Percentiles rank a stretch among this genome's conserved stretches.
These are phyloP conservation scores for Pterostichus niger DNA, from an alignment of 2,888 invertebrate genomes.

Conservation along the genomic window DNA sequence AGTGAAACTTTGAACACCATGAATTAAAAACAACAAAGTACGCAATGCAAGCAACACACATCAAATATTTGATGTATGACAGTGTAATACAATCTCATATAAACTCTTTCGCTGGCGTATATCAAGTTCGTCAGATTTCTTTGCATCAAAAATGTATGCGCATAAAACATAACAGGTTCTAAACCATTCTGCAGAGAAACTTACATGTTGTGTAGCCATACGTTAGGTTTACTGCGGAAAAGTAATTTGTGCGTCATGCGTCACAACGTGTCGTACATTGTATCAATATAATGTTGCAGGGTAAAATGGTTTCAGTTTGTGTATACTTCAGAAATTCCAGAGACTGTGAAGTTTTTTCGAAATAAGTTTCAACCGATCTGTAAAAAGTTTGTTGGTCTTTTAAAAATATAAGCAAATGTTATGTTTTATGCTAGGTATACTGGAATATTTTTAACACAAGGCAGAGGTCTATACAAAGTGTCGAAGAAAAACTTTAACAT, in stretches of 20 bases:
- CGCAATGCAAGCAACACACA: constrained; percentile 11
- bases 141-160: constrained; percentile 42
- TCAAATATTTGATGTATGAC: constrained; percentile 36
- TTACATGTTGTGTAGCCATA: constrained; percentile 21
- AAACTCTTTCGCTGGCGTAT: constrained; percentile 10
- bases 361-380: not conserved
- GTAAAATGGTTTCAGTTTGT: not conserved
- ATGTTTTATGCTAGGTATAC: too few relatives aligned
- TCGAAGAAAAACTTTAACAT: too few relatives aligned
- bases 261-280: not conserved
- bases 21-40: constrained; percentile 42
- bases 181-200: constrained; percentile 19
- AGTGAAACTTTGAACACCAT: constrained; percentile 1
- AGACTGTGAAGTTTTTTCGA: not conserved
- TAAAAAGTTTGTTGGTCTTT: too few relatives aligned
- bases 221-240: constrained; percentile 34
- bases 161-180: constrained; percentile 33
- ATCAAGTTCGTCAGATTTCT: constrained; percentile 38
- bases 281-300: constrained; percentile 29
- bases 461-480: too few relatives aligned
- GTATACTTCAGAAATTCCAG: not conserved
- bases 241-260: constrained; percentile 54
- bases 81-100: constrained; percentile 32
- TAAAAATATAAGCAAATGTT: too few relatives aligned
- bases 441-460: too few relatives aligned